Evolutionary conservation across 2,113 vertebrate genomes (phyloP).

Genomic region (Paedocypris sp.): DNA sequence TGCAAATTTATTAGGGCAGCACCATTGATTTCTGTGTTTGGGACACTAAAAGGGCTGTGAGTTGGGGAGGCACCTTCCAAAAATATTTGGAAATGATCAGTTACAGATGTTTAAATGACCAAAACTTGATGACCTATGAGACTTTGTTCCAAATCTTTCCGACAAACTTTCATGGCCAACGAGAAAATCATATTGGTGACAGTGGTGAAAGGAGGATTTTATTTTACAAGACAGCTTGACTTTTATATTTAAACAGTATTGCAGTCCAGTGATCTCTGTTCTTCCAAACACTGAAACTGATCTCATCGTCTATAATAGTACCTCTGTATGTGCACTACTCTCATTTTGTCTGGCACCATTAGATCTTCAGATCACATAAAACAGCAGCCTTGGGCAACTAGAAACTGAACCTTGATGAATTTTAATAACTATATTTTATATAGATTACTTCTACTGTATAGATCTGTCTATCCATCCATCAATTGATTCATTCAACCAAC

Average conservation of each 20-base stretch:
- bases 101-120: slow-evolving; percentile 23
- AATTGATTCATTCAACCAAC: too few species aligned
- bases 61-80: not conserved
- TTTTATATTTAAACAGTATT: not conserved
- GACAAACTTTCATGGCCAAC: not conserved
- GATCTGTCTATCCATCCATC: too few species aligned
- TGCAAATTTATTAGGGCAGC: slow-evolving; percentile 4
- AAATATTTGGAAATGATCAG: not conserved
- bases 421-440: too few species aligned
- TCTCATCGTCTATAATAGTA: slow-evolving; percentile 2
- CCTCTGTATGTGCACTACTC: not conserved
- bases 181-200: not conserved
- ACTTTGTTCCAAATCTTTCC: too few species aligned
- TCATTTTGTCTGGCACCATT: slow-evolving; percentile 6
- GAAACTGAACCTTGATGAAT: too few species aligned
- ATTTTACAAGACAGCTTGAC: not conserved
- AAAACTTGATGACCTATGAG: not conserved
- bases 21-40: not conserved
- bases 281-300: slow-evolving; percentile 4
- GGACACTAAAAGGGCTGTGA: not conserved
- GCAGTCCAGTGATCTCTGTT: not conserved
- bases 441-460: too few species aligned
- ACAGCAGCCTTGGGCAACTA: slow-evolving; percentile 11
- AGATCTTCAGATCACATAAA: slow-evolving; percentile 7
- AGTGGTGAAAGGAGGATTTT: not conserved